Evolutionary conservation across 1,140 invertebrate species (phyloP).

Genomic region (Kradibia gibbosae): DNA sequence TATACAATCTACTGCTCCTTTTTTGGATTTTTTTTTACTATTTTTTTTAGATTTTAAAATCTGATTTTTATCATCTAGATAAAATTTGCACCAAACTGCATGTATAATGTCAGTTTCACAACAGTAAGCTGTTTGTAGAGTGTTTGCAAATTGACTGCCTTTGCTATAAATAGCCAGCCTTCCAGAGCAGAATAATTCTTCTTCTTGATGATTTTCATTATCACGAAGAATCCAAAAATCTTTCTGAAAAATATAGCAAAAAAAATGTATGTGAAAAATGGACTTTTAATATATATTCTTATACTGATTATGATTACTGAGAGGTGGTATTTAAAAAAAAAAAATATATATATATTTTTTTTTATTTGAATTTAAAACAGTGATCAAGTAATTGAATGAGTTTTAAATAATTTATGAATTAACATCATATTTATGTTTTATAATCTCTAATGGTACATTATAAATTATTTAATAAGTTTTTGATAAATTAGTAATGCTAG

Average conservation of each 20-base stretch:
- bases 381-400: too few relatives aligned
- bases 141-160: conserved; percentile 69
- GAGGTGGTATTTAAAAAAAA: too few relatives aligned
- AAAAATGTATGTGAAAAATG: conserved; percentile 33
- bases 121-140: conserved; percentile 80
- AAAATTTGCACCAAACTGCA: conserved; percentile 86
- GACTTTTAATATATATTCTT: too few relatives aligned
- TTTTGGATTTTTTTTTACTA: conserved; percentile 58
- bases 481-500: too few relatives aligned
- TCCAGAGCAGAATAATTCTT: conserved; percentile 91
- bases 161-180: conserved; percentile 87
- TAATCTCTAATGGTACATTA: too few relatives aligned
- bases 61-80: conserved; percentile 75
- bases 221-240: conserved; percentile 83
- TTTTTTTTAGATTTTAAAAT: conserved; percentile 59
- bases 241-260: conserved; percentile 58
- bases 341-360: too few relatives aligned
- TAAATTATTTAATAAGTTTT: too few relatives aligned
- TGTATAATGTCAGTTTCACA: conserved; percentile 85
- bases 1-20: conserved; percentile 74
- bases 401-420: too few relatives aligned
- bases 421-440: too few relatives aligned
- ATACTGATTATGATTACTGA: too few relatives aligned
- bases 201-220: conserved; percentile 75
- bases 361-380: too few relatives aligned